These are phyloP conservation scores for Cydia fagiglandana DNA, from an alignment of 1,140 invertebrate genomes.

Conservation along the genomic window DNA sequence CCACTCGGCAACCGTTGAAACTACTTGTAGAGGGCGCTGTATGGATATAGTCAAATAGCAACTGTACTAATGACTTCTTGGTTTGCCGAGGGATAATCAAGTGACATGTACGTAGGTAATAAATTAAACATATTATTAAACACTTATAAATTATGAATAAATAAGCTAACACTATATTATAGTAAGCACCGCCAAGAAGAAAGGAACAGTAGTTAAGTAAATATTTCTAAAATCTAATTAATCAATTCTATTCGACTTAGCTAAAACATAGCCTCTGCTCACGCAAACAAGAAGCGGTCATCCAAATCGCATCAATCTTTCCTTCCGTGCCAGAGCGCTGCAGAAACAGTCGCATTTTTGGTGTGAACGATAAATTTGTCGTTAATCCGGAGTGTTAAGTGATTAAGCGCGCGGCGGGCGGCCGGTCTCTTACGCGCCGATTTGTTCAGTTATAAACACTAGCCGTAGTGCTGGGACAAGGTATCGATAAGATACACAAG, in stretches of 20 bases:
- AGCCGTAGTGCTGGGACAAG: neutral
- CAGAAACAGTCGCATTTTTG: slow-evolving; percentile 26
- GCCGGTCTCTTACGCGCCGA: slow-evolving; percentile 29
- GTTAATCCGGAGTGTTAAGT: slow-evolving; percentile 27
- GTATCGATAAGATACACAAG: neutral
- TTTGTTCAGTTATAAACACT: slow-evolving; percentile 31
- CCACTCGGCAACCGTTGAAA: no score
- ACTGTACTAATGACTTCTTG: no score
- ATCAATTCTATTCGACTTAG: neutral
- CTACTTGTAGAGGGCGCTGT: no score
- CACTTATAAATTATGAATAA: no score
- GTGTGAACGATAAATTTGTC: slow-evolving; percentile 23
- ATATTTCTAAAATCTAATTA: neutral
- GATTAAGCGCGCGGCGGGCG: slow-evolving; percentile 30
- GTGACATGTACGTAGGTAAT: no score
- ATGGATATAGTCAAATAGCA: no score
- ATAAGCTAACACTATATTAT: no score
- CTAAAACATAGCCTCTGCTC: slow-evolving; percentile 6
- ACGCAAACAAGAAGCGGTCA: slow-evolving; percentile 18
- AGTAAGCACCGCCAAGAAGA: no score
- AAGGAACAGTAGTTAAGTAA: no score
- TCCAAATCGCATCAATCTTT: slow-evolving; percentile 11
- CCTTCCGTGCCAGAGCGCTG: neutral
- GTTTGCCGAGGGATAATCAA: no score
- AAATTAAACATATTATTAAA: no score